Base-by-base conservation (phyloP, 2,888 invertebrate genomes). In the Phortica okadai region DNA sequence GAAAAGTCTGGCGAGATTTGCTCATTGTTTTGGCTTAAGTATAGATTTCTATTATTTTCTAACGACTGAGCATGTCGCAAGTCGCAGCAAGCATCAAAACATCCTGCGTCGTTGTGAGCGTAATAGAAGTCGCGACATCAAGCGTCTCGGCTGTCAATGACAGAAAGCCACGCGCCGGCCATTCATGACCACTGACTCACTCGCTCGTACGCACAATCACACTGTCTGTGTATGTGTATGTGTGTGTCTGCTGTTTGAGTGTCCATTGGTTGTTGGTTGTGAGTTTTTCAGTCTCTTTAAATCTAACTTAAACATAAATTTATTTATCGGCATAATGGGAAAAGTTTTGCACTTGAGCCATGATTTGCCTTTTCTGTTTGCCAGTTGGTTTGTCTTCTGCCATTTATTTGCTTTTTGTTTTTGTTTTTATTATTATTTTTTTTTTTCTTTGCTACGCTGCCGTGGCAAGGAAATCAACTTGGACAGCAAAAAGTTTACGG, bases 261-360 rank as follows among this genome's bases (percentile, higher is more conserved):
- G 33, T 33, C 56, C 16, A 11, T 56, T 56, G 56, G 8, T 25
- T 16, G 59, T 5, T 16, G 59, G 33, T 33, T 33, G 33, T 69
- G 50, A 7, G 44, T 73, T 62, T 73, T 44, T n/a, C 42, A 73
- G 59, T 56, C 56, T 62, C 73, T 73, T 73, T 73, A 73, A 73
- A 73, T 45, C 33, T 16, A 72, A 56, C 54, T 72, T 72, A 72
- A 72, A 72, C 70, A 72, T 56, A 74, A 85, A 86, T 85, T 84
- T 79, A 83, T 85, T 84, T 75, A 85, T 85, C 85, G 70, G 84
- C 84, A 86, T 87, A 87, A 86, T 86, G 84, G 86, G 83, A 86
- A 87, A 86, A 86, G 83, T 86, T 86, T 87, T 84, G 80, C 83
- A 82, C 86, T 86, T 85, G 81, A 82, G 83, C 81, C 80, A 82